Percentiles rank a stretch among this genome's conserved stretches.
phyloP scores from a whole-genome alignment of 2,888 invertebrate genomes.

The Ischnura elegans region DNA sequence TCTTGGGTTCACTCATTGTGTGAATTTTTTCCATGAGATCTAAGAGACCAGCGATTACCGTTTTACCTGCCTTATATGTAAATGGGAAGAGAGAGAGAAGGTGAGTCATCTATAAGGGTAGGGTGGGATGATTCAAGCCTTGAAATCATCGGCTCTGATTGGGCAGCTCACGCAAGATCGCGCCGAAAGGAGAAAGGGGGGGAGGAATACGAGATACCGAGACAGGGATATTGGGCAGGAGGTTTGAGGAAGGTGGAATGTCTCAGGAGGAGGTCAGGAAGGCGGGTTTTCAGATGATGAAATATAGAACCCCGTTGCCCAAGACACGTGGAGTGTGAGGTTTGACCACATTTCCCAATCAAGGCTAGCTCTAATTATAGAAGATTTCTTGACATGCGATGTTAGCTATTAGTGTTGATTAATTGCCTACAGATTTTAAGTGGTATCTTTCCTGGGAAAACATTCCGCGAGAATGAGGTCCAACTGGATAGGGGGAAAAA shows the following conservation, averaged over 20 bases:
- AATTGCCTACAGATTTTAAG: no score
- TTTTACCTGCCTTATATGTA: no score
- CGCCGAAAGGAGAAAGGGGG: not conserved
- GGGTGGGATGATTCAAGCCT: not conserved
- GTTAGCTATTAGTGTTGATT: no score
- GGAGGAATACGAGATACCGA: not conserved
- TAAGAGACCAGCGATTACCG: no score
- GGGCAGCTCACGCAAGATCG: not conserved
- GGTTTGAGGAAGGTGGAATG: not conserved
- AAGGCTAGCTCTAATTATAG: no score
- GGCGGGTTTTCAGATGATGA: not conserved
- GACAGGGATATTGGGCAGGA: not conserved
- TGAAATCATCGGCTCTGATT: not conserved
- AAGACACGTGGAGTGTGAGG: not conserved
- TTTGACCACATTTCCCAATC: not conserved
- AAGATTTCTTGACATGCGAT: no score
- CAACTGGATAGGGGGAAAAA: no score
- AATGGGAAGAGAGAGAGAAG: not conserved
- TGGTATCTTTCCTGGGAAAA: no score
- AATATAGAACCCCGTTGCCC: not conserved
- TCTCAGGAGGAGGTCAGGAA: not conserved
- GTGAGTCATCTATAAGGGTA: not conserved
- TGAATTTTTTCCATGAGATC: no score
- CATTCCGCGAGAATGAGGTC: no score
- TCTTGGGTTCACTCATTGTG: no score